A percentile compares a stretch with the other conserved stretches of the same genome.
These are phyloP conservation scores for Epinotia brunnichana DNA, from an alignment of 2,888 invertebrate genomes.

Conservation along the genomic window DNA sequence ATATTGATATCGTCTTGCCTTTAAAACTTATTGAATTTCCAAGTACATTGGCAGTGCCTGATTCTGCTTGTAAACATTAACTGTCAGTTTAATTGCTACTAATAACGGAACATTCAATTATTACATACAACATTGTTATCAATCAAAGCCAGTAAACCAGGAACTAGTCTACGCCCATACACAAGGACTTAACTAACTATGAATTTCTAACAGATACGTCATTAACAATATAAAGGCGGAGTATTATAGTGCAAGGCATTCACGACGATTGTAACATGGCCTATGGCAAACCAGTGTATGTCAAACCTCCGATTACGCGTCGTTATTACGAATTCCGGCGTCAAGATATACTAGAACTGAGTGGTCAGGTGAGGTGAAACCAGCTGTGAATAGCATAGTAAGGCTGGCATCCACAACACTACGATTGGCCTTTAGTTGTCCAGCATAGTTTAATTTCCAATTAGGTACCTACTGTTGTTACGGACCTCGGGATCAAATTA, in stretches of 20 bases:
- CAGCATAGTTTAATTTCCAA: neutral
- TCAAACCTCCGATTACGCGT: neutral
- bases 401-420: neutral
- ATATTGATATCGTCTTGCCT: no score
- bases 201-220: neutral
- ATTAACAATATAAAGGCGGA: neutral
- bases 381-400: neutral
- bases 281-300: neutral
- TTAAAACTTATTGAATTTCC: no score
- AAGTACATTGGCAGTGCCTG: neutral
- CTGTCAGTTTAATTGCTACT: constrained; percentile 19
- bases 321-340: neutral
- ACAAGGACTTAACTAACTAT: neutral
- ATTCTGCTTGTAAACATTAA: neutral
- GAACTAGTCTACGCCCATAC: neutral
- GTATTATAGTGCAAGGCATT: neutral
- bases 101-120: constrained; percentile 25
- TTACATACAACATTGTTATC: constrained; percentile 11
- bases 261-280: neutral
- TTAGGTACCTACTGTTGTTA: no score
- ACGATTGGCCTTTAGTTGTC: neutral
- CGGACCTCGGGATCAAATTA: neutral
- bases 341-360: neutral
- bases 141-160: constrained; percentile 20
- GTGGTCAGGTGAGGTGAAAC: neutral